Conservation (phyloP, 2,888 invertebrate species). For the Netelia inedita region DNA sequence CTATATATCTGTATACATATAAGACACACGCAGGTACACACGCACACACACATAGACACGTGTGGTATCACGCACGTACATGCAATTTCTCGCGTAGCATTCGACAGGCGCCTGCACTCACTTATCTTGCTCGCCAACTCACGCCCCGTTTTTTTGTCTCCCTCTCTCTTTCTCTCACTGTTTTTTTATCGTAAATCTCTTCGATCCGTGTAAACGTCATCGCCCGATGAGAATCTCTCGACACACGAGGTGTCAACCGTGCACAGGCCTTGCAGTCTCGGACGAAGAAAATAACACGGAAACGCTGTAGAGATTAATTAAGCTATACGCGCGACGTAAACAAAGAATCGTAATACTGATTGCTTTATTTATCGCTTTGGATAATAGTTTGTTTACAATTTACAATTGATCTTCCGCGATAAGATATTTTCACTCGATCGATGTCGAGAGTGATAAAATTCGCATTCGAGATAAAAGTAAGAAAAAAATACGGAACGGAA, state of each 20-base stretch:
- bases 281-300: slow-evolving; percentile 22
- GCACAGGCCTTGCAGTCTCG: slow-evolving; percentile 5
- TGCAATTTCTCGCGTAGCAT: slow-evolving; percentile 69
- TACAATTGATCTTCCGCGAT: neutral
- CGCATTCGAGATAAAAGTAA: too few relatives aligned
- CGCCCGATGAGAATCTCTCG: slow-evolving; percentile 66
- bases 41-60: slow-evolving; percentile 8
- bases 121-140: slow-evolving; percentile 58
- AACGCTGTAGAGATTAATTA: slow-evolving; percentile 31
- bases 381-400: too few relatives aligned
- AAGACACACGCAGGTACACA: slow-evolving; percentile 6
- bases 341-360: neutral
- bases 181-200: slow-evolving; percentile 39
- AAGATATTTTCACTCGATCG: neutral
- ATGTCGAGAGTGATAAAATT: neutral
- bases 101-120: slow-evolving; percentile 71
- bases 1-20: slow-evolving; percentile 11
- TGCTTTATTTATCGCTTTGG: too few relatives aligned
- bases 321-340: neutral
- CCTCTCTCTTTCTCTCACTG: slow-evolving; percentile 37
- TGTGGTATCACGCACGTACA: slow-evolving; percentile 12
- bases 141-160: slow-evolving; percentile 17
- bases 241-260: slow-evolving; percentile 47
- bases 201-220: slow-evolving; percentile 72
- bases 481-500: too few relatives aligned